Evolutionary conservation across 2,797 vertebrate genomes (phyloP).

Genomic region (Fistularia tabacaria): DNA sequence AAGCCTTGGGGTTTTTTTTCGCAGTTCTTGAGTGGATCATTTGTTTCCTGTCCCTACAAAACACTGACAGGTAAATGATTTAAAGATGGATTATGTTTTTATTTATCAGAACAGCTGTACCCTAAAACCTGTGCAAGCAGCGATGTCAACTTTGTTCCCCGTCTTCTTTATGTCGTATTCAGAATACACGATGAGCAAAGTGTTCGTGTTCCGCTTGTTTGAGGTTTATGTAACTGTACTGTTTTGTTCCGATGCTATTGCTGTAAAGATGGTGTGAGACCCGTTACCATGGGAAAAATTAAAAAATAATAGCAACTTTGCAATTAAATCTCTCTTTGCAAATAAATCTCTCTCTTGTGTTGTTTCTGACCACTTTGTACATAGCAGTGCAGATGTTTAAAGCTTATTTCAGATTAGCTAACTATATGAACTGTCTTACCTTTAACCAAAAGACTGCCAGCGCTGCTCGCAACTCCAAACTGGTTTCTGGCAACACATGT

Average conservation of each 20-base stretch:
- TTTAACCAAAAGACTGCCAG: conserved; percentile 89
- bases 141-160: too few relatives aligned
- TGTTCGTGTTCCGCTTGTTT: too few relatives aligned
- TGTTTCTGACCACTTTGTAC: too few relatives aligned
- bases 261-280: too few relatives aligned
- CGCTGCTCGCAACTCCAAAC: conserved; percentile 91
- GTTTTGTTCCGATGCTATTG: too few relatives aligned
- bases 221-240: too few relatives aligned
- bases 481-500: conserved; percentile 94
- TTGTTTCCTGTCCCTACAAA: conserved; percentile 17
- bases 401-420: not conserved
- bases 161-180: too few relatives aligned
- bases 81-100: not conserved
- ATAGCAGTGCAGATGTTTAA: not conserved
- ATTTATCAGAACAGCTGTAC: conserved; percentile 13
- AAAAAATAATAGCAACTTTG: too few relatives aligned
- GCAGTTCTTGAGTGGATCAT: conserved; percentile 17
- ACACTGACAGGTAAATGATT: conserved; percentile 19
- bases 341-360: too few relatives aligned
- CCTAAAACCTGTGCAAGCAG: conserved; percentile 4
- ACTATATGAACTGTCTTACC: conserved; percentile 72
- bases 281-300: too few relatives aligned
- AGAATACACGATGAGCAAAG: too few relatives aligned
- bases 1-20: not conserved
- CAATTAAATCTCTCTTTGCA: too few relatives aligned